These are phyloP conservation scores for Catocala nupta DNA, from an alignment of 2,888 invertebrate species.

Conservation along the genomic window DNA sequence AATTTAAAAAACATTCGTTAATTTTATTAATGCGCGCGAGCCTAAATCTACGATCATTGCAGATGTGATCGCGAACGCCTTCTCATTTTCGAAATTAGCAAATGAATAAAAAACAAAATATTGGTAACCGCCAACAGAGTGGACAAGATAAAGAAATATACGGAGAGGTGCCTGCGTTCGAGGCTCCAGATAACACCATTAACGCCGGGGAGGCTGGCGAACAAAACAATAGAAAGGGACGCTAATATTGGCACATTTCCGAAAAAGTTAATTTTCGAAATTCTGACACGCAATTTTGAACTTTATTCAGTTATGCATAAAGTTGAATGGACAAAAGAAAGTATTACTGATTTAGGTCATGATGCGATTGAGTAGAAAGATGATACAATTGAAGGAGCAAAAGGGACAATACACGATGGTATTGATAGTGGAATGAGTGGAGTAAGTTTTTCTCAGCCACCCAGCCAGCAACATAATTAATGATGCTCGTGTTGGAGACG, in stretches of 20 bases:
- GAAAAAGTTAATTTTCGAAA: constrained; percentile 44
- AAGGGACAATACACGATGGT: constrained; percentile 77
- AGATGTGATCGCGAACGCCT: constrained; percentile 82
- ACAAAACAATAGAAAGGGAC: constrained; percentile 81
- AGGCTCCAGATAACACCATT: constrained; percentile 86
- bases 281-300: constrained; percentile 28
- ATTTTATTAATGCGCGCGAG: constrained; percentile 83
- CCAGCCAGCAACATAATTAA: constrained; percentile 88
- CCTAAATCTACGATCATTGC: constrained; percentile 82
- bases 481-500: constrained; percentile 84
- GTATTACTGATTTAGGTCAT: constrained; percentile 30
- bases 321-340: constrained; percentile 24
- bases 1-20: constrained; percentile 86
- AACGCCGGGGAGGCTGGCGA: constrained; percentile 81
- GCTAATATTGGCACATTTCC: constrained; percentile 48
- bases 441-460: constrained; percentile 87
- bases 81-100: constrained; percentile 87
- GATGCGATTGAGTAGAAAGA: constrained; percentile 32
- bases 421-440: constrained; percentile 86
- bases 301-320: constrained; percentile 27
- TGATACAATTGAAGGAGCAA: constrained; percentile 63
- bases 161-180: constrained; percentile 86
- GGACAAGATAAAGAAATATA: constrained; percentile 87
- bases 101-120: constrained; percentile 82
- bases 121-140: constrained; percentile 80